A percentile compares a stretch with the other conserved stretches of the same genome.
Evolutionary conservation across 2,797 vertebrate genomes (phyloP).

Genomic region (Cuculus canorus): DNA sequence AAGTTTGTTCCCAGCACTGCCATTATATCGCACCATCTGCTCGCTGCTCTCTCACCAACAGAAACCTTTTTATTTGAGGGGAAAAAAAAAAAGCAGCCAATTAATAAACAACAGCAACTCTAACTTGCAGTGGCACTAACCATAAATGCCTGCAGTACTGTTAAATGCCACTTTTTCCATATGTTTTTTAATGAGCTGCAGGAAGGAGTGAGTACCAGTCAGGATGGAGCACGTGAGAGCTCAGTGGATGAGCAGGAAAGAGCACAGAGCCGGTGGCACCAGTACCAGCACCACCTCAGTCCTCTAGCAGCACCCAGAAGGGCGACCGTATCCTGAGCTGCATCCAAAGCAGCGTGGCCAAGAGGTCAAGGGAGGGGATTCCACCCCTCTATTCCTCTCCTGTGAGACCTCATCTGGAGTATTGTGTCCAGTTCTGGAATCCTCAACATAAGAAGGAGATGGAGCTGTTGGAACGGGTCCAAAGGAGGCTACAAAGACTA

Average conservation of each 20-base stretch:
- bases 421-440: no score
- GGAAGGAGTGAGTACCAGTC: background rate
- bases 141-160: background rate
- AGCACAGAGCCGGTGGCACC: fast-evolving
- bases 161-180: background rate
- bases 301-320: background rate
- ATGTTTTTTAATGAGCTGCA: background rate
- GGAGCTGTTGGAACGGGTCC: no score
- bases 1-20: background rate
- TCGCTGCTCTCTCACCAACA: background rate
- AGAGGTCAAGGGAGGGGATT: no score
- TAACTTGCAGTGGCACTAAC: background rate
- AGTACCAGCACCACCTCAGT: fast-evolving
- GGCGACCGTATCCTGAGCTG: no score
- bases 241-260: background rate
- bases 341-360: no score
- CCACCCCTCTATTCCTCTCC: no score
- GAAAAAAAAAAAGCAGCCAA: background rate
- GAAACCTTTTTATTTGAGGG: background rate
- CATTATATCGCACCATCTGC: background rate
- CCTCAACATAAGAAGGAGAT: no score
- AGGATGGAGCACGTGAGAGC: fast-evolving
- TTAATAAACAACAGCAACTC: background rate
- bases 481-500: no score
- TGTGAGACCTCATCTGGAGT: no score